These are phyloP conservation scores for Platycnemis pennipes DNA, from an alignment of 2,888 invertebrate genomes.

Conservation along the genomic window DNA sequence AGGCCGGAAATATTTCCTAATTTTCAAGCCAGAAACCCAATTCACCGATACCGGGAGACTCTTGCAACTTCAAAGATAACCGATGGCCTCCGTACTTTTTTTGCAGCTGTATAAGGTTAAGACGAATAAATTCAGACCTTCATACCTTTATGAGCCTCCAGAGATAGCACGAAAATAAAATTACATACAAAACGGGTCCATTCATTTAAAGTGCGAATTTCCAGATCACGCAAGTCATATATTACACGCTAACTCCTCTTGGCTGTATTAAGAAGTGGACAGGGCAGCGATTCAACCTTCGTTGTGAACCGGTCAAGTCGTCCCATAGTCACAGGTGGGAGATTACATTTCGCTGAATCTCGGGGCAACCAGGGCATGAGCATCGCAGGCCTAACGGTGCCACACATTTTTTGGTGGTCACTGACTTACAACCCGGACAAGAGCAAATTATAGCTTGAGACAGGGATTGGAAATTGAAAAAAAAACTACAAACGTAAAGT, in stretches of 20 bases:
- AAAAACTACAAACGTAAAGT: background rate
- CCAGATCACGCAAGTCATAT: background rate
- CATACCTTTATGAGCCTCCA: background rate
- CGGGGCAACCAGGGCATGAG: background rate
- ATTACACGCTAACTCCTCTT: background rate
- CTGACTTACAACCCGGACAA: background rate
- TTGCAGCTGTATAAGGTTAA: background rate
- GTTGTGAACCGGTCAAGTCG: background rate
- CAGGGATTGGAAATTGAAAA: background rate
- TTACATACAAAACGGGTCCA: background rate
- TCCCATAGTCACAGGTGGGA: background rate
- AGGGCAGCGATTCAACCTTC: background rate
- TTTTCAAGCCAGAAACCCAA: background rate
- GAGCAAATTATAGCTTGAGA: background rate
- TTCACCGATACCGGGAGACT: background rate
- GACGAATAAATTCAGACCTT: background rate
- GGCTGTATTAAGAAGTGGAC: conserved; percentile 15
- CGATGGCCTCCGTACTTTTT: background rate
- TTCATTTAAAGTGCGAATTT: background rate
- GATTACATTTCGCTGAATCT: conserved; percentile 9
- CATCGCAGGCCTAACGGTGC: background rate
- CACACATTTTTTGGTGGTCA: background rate
- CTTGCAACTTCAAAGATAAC: background rate
- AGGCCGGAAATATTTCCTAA: background rate
- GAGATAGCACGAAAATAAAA: background rate